These are phyloP conservation scores for Lasius platythorax DNA, from an alignment of 2,888 invertebrate species.

Conservation along the genomic window DNA sequence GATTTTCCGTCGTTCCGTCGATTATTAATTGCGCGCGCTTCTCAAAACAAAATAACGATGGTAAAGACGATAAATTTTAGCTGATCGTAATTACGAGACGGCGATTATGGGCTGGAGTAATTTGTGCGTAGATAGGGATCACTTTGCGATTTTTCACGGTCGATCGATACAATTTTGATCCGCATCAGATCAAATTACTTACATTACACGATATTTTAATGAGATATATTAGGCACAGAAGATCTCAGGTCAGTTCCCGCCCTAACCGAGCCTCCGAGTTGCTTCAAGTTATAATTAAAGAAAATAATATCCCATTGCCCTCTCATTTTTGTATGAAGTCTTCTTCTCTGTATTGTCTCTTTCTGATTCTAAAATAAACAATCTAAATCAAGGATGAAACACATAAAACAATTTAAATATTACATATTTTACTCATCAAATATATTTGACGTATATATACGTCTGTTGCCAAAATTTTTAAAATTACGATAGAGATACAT, in stretches of 20 bases:
- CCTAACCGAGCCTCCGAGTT: background rate
- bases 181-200: constrained; percentile 50
- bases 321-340: constrained; percentile 14
- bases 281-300: constrained; percentile 40
- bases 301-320: constrained; percentile 29
- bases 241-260: constrained; percentile 9
- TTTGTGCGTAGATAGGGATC: constrained; percentile 47
- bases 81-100: constrained; percentile 57
- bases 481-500: background rate
- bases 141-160: constrained; percentile 51
- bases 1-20: constrained; percentile 49
- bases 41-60: constrained; percentile 46
- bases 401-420: background rate
- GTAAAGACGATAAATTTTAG: constrained; percentile 47
- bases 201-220: constrained; percentile 51
- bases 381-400: background rate
- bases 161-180: constrained; percentile 55
- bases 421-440: background rate
- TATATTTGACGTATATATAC: background rate
- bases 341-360: background rate
- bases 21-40: constrained; percentile 47
- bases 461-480: background rate
- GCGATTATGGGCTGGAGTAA: constrained; percentile 49
- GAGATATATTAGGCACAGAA: constrained; percentile 36
- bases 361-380: background rate